Evolutionary conservation across 1,140 invertebrate genomes (phyloP), one percentile per base, ranked within the genome.

Genomic region (Nasonia longicornis): DNA sequence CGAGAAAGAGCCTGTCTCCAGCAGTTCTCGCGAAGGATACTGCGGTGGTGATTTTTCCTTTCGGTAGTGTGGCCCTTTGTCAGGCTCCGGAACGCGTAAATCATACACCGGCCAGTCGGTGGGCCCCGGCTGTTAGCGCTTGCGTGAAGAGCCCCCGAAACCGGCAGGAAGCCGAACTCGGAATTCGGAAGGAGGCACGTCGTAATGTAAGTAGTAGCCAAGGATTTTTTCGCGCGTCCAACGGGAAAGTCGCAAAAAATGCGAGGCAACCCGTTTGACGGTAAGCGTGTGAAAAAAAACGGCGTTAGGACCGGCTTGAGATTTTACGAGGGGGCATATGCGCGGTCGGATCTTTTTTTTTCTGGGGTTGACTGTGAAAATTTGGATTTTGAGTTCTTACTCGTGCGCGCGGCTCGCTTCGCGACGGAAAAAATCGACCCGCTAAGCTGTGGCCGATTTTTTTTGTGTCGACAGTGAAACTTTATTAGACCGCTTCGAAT

Each of bases 41-140:
- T 70, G 20, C 35, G 38, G 7, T 45, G 38, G 26, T 48, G 48
- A 38, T 12, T 70, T 71, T 79, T 38, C 29, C 14, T 22, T 26
- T 31, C 48, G 31, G 66, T 69, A 69, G 66, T 10, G 2, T 2
- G 22, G 8, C 12, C 6, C 10, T 52, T 74, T 31, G 72, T n/a
- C 42, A 42, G 72, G 3, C n/a, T n/a, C 72, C 45, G 45, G 72
- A 20, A 42, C 76, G 7, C 31, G 66, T 79, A 79, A 79, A 79
- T 79, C 67, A 79, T 67, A 52, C 58, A 3, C 12, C 26, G 35
- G 66, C n/a, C 58, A 20, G 12, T 48, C 22, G 75, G 64, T 69
- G 42, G 11, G 64, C 64, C 42, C 2, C 22, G 26, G 26, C 38
- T 16, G 45, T 78, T 70, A 78, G 29, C 29, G 77, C 52, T 78